phyloP scores from a whole-genome alignment of 2,888 invertebrate species.

The Caenorhabditis sp. region DNA sequence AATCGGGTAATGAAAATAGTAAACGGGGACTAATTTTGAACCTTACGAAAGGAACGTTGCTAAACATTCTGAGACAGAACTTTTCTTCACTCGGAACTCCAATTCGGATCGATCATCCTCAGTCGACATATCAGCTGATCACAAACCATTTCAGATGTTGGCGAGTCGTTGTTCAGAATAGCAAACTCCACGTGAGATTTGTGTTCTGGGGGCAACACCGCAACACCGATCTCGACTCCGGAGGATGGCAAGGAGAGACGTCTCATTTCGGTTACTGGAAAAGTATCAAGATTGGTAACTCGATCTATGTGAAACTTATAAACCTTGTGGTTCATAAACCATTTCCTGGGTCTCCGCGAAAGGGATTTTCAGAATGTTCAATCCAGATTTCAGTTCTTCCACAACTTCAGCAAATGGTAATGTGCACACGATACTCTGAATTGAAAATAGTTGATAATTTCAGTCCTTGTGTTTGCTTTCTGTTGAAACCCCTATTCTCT shows the following conservation, averaged over 20 bases:
- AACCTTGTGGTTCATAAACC: conserved; percentile 70
- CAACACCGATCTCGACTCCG: conserved; percentile 75
- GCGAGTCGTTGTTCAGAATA: conserved; percentile 68
- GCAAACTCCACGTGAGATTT: conserved; percentile 75
- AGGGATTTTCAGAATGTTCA: conserved; percentile 69
- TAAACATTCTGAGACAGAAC: conserved; percentile 8
- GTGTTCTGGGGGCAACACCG: conserved; percentile 68
- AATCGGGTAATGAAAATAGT: no score
- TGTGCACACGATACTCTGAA: conserved; percentile 70
- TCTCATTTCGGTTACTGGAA: conserved; percentile 68
- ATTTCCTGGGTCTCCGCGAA: conserved; percentile 68
- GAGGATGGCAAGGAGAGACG: conserved; percentile 69
- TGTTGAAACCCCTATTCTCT: no score
- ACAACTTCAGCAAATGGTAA: conserved; percentile 68
- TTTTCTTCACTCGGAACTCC: conserved; percentile 51
- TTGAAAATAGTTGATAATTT: neutral
- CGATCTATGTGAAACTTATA: neutral
- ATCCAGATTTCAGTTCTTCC: conserved; percentile 63
- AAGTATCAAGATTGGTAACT: neutral
- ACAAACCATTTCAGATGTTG: conserved; percentile 69
- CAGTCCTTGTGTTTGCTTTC: neutral
- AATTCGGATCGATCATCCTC: conserved; percentile 67
- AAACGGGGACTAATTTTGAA: conserved; percentile 4
- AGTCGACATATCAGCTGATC: conserved; percentile 69
- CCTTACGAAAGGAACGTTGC: conserved; percentile 13